Conservation (phyloP, 1,140 invertebrate species). For the Neodiprion pinetum region DNA sequence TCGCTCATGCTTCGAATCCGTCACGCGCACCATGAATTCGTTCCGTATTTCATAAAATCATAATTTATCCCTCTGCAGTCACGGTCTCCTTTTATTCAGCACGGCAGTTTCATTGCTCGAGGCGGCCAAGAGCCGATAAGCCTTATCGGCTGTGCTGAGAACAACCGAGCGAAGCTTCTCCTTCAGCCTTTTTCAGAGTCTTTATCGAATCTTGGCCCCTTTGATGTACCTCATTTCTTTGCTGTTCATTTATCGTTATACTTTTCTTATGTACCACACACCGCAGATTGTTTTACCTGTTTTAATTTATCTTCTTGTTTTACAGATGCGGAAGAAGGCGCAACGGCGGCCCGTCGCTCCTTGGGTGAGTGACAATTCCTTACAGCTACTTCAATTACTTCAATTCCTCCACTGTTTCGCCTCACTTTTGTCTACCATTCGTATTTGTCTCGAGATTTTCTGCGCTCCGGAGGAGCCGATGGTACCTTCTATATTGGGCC, state of each 20-base stretch:
- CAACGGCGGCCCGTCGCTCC: conserved; percentile 41
- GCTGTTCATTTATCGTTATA: neutral
- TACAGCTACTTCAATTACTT: conserved; percentile 11
- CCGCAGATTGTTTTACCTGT: neutral
- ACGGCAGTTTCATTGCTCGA: neutral
- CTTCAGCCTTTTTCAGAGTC: neutral
- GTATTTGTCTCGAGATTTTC: conserved; percentile 18
- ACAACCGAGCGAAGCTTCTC: neutral
- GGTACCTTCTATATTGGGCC: neutral
- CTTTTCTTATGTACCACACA: neutral
- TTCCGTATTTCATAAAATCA: neutral
- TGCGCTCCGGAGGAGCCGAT: neutral
- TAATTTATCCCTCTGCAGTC: neutral
- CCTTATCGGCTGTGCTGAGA: neutral
- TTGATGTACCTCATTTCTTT: neutral
- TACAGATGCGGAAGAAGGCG: conserved; percentile 40
- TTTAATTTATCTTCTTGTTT: conserved; percentile 29
- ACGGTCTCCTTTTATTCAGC: neutral
- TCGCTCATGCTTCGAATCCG: too few species aligned
- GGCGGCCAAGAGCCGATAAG: neutral
- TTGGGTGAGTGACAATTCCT: conserved; percentile 44
- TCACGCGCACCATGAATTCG: neutral
- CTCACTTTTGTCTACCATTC: conserved; percentile 10
- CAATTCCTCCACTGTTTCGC: conserved; percentile 12
- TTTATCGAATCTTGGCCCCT: neutral